Base-by-base conservation (phyloP, 1,140 invertebrate genomes). In the Polypedilum pembai region DNA sequence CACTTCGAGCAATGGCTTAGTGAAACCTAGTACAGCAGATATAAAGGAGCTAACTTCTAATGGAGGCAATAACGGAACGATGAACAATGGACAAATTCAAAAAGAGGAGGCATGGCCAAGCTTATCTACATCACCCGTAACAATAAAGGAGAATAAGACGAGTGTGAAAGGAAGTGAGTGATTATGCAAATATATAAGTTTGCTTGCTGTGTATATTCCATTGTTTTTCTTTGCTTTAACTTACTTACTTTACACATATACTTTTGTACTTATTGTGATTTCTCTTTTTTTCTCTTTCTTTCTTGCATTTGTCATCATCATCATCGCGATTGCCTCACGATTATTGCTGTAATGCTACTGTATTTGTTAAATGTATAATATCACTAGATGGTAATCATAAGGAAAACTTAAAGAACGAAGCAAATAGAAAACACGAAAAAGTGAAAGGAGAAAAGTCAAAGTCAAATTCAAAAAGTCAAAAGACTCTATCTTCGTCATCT, bases 51-150 rank as follows among this genome's bases (percentile, higher is more conserved):
- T 15, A n/a, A 75, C 17, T 18, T 24, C 17, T 24, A 72, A 41
- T n/a, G 15, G n/a, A n/a, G 17, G 24, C 21, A 33, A 56, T 56
- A 74, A 74, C 10, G 15, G n/a, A 74, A 65, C 24, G 33, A 24
- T 21, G 73, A 75, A 45, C 12, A 45, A 18, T 73, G 74, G 33
- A 24, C 56, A 78, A 1, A 74, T 66, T 40, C 73, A 76, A 63
- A 85, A 33, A 33, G 24, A 91, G 82, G 90, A 91, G 81, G 89
- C 89, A 75, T 91, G 90, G 89, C 90, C 90, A 0, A 87, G 85
- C 76, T 83, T 87, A 77, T 82, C 80, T 77, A 82, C 80, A 20
- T 87, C 85, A 8, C 86, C 86, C 0, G 76, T 79, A 8, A 76
- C 74, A 65, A 74, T n/a, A 74, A 45, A 74, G 24, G 41, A 74